A percentile compares a stretch with the other conserved stretches of the same genome.
Evolutionary conservation across 2,888 invertebrate genomes (phyloP).

Genomic region (Lithosia quadra): DNA sequence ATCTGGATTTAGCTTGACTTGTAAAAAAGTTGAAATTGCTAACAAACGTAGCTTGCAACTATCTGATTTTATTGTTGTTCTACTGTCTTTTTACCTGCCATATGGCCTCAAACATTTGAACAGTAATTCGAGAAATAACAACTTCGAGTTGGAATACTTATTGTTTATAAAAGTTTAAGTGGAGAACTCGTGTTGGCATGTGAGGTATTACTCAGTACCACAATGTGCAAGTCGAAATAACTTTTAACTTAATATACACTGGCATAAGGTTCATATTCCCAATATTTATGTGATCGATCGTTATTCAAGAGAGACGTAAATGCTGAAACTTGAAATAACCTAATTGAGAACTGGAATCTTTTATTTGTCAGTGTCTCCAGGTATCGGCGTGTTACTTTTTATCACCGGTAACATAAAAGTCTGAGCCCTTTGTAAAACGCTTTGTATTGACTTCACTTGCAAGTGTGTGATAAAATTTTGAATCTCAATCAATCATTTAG

Average conservation of each 20-base stretch:
- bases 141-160: not conserved
- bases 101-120: not conserved
- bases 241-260: not conserved
- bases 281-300: not conserved
- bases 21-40: constrained; percentile 21
- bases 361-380: not conserved
- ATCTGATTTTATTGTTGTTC: constrained; percentile 8
- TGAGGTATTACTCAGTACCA: not conserved
- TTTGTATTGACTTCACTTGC: not conserved
- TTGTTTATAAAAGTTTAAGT: not conserved
- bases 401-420: not conserved
- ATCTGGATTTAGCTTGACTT: constrained; percentile 15
- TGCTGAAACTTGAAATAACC: not conserved
- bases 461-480: not conserved
- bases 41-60: constrained; percentile 14
- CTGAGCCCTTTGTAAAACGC: not conserved
- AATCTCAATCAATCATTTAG: too few relatives aligned
- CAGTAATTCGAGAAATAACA: constrained; percentile 5
- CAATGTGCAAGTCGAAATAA: not conserved
- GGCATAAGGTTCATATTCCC: not conserved
- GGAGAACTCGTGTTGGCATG: constrained; percentile 6
- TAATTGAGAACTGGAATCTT: not conserved
- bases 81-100: not conserved
- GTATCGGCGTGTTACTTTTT: not conserved
- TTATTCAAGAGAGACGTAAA: constrained; percentile 4